Evolutionary conservation across 2,113 vertebrate genomes (phyloP).

Genomic region (Microcebus ravelobensis): DNA sequence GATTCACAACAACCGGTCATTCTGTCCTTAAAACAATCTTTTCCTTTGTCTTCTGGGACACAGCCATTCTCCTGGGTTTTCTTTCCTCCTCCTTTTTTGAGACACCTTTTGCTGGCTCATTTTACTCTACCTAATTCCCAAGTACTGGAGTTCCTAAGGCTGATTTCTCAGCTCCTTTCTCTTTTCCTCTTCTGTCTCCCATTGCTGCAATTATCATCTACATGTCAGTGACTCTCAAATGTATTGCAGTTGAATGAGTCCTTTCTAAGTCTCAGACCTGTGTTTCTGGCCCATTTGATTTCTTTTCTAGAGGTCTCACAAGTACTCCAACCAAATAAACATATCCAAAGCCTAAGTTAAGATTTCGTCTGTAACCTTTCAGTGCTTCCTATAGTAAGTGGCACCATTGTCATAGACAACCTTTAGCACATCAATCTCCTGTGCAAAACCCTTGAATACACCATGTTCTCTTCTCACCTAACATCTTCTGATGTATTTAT

Average conservation of each 20-base stretch:
- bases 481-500: background rate
- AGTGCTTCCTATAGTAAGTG: background rate
- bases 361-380: background rate
- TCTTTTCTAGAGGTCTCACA: background rate
- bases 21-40: constrained; percentile 30
- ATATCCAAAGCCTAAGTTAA: background rate
- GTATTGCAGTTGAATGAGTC: background rate
- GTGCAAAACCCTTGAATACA: background rate
- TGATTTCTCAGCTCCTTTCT: background rate
- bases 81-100: background rate
- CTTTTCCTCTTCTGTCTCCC: background rate
- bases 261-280: background rate
- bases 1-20: background rate
- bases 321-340: background rate
- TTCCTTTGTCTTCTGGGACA: constrained; percentile 47
- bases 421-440: background rate
- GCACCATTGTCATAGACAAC: background rate
- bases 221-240: background rate
- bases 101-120: background rate
- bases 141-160: background rate
- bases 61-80: background rate
- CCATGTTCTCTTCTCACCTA: background rate
- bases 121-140: background rate
- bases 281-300: background rate
- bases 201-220: background rate